A percentile compares a stretch with the other conserved stretches of the same genome.
phyloP scores from a whole-genome alignment of 2,888 invertebrate species.

The Acanthoscelides obtectus region DNA sequence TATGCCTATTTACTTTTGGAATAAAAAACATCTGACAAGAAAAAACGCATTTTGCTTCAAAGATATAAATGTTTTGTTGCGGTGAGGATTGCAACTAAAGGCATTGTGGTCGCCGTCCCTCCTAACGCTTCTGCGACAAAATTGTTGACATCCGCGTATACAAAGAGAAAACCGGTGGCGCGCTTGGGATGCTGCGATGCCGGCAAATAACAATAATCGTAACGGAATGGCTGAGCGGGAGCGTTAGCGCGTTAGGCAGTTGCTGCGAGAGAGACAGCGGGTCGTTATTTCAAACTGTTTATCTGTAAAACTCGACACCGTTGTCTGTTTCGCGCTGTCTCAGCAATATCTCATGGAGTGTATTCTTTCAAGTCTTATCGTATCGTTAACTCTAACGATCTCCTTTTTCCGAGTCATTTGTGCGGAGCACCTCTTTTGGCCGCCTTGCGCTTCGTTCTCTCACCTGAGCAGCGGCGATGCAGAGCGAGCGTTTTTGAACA shows the following conservation, averaged over 20 bases:
- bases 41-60: no score
- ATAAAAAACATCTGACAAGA: no score
- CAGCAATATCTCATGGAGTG: conserved; percentile 28
- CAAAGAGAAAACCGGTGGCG: background rate
- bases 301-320: conserved; percentile 31
- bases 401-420: conserved; percentile 41
- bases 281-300: conserved; percentile 25
- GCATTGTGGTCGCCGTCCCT: no score
- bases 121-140: background rate
- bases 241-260: background rate
- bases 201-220: conserved; percentile 14
- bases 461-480: conserved; percentile 7
- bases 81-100: no score
- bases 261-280: conserved; percentile 10
- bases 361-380: conserved; percentile 39
- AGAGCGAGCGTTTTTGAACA: background rate
- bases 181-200: background rate
- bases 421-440: conserved; percentile 26
- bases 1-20: no score
- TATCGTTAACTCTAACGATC: conserved; percentile 44
- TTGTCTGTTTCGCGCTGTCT: conserved; percentile 19
- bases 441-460: conserved; percentile 20
- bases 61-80: no score
- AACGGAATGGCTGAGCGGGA: background rate
- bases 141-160: background rate